Evolutionary conservation across 2,888 invertebrate species (phyloP).

Genomic region (Yponomeuta sedellus): DNA sequence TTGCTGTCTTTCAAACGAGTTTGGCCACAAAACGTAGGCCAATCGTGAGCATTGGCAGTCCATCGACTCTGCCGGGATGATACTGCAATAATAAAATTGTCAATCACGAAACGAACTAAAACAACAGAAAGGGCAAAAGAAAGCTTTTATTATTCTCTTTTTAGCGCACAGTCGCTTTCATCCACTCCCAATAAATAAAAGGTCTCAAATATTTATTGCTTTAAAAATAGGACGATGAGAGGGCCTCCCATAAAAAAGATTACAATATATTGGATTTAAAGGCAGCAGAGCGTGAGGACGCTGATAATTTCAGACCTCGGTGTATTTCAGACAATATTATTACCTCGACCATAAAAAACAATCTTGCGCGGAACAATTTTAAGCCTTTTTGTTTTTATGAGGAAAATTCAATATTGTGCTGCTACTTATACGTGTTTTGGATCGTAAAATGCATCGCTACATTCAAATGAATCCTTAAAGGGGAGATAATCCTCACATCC

Average conservation of each 20-base stretch:
- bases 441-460: background rate
- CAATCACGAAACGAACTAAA: background rate
- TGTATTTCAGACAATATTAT: constrained; percentile 3
- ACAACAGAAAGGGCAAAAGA: background rate
- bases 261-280: constrained; percentile 14
- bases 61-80: too few relatives aligned
- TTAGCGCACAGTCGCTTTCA: background rate
- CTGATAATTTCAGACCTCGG: constrained; percentile 9
- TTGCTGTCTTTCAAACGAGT: too few relatives aligned
- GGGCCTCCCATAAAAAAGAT: constrained; percentile 10
- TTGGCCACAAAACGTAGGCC: too few relatives aligned
- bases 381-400: constrained; percentile 10
- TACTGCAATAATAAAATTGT: background rate
- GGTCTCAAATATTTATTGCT: background rate
- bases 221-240: constrained; percentile 1
- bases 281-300: constrained; percentile 10
- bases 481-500: background rate
- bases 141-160: background rate
- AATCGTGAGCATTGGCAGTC: too few relatives aligned
- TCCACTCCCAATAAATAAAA: background rate
- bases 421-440: background rate
- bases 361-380: background rate
- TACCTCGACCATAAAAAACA: constrained; percentile 5
- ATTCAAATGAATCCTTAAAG: background rate
- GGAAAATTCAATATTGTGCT: constrained; percentile 18